These are phyloP conservation scores for Micropterix aruncella DNA, from an alignment of 2,888 invertebrate genomes.

Conservation along the genomic window DNA sequence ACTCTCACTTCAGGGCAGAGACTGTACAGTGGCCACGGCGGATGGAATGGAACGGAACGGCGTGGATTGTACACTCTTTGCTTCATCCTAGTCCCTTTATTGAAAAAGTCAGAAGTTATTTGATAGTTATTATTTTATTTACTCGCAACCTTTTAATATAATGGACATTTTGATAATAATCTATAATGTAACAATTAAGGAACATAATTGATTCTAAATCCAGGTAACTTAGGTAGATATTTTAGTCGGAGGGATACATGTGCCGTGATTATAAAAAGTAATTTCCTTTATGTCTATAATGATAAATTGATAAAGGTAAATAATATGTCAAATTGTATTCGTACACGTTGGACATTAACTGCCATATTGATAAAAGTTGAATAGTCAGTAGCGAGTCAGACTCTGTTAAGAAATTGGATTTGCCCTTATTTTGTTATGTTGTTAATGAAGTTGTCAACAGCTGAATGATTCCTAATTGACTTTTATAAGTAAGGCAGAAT, in stretches of 20 bases:
- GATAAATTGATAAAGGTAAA: not conserved
- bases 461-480: slow-evolving; percentile 19
- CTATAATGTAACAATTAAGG: slow-evolving; percentile 44
- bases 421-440: slow-evolving; percentile 27
- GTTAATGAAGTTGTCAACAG: not conserved
- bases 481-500: slow-evolving; percentile 39
- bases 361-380: slow-evolving; percentile 44
- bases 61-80: not conserved
- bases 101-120: slow-evolving; percentile 2
- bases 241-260: slow-evolving; percentile 44
- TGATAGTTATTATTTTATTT: slow-evolving; percentile 5
- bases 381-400: slow-evolving; percentile 37
- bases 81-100: slow-evolving; percentile 1
- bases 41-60: not conserved
- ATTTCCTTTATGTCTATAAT: slow-evolving; percentile 3
- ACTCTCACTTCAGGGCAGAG: not conserved
- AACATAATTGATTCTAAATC: slow-evolving; percentile 44
- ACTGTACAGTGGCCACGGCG: not conserved
- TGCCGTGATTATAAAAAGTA: slow-evolving; percentile 35
- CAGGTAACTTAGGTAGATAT: slow-evolving; percentile 41
- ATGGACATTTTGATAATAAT: slow-evolving; percentile 45
- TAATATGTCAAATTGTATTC: not conserved
- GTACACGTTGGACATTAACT: slow-evolving; percentile 16
- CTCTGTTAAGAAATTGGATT: slow-evolving; percentile 28
- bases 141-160: slow-evolving; percentile 16